These are phyloP conservation scores for Drosophila meridiana DNA, from an alignment of 2,888 invertebrate genomes.

Conservation along the genomic window DNA sequence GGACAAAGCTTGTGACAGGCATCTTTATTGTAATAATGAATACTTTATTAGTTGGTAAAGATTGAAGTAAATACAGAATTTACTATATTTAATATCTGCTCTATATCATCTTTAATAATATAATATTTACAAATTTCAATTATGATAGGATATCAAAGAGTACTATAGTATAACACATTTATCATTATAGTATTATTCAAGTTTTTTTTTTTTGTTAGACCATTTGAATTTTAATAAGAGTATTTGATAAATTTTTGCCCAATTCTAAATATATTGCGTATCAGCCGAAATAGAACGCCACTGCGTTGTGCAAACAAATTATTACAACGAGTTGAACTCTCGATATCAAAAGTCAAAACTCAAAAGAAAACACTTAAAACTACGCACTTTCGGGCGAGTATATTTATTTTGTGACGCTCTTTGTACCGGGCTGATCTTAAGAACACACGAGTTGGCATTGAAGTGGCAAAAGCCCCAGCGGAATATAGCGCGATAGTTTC, in stretches of 20 bases:
- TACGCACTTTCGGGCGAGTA: constrained; percentile 31
- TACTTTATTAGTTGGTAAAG: neutral
- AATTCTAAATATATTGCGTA: constrained; percentile 7
- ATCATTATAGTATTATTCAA: neutral
- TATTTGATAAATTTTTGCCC: constrained; percentile 7
- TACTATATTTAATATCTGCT: too few relatives aligned
- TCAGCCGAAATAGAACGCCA: constrained; percentile 18
- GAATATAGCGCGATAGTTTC: constrained; percentile 58
- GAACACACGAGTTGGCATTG: constrained; percentile 59
- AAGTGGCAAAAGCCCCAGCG: constrained; percentile 38
- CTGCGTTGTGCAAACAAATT: constrained; percentile 14
- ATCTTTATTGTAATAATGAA: neutral
- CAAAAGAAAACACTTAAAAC: constrained; percentile 23
- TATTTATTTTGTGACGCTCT: constrained; percentile 20
- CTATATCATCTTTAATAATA: too few relatives aligned
- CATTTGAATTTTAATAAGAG: too few relatives aligned
- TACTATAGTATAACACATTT: neutral
- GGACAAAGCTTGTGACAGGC: neutral
- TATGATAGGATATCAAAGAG: neutral
- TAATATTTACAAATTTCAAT: neutral
- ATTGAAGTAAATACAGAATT: neutral
- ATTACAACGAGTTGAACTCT: constrained; percentile 35
- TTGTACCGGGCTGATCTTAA: constrained; percentile 44
- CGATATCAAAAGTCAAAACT: constrained; percentile 39
- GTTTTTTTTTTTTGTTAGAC: too few relatives aligned